A percentile compares a stretch with the other conserved stretches of the same genome.
These are phyloP conservation scores for Drosophila lacertosa DNA, from an alignment of 1,140 invertebrate genomes.

Conservation along the genomic window DNA sequence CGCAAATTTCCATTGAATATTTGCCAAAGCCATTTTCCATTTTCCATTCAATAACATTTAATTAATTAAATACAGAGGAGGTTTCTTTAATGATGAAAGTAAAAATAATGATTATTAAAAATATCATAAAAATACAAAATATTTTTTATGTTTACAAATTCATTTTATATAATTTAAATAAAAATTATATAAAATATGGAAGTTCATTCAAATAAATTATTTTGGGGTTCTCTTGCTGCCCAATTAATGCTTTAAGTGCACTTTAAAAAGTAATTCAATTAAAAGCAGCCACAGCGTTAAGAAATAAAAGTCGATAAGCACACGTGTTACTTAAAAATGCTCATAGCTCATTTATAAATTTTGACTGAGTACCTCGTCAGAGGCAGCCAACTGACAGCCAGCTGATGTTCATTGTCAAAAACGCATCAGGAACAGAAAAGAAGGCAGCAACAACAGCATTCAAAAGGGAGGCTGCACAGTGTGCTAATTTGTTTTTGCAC, in stretches of 20 bases:
- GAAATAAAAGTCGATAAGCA: too few relatives aligned
- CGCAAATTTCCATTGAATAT: neutral
- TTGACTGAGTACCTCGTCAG: conserved; percentile 48
- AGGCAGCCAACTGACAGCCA: conserved; percentile 48
- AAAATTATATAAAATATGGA: too few relatives aligned
- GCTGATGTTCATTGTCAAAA: conserved; percentile 77
- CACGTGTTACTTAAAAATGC: too few relatives aligned
- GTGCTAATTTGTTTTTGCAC: conserved; percentile 74
- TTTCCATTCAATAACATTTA: neutral
- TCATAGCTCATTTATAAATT: neutral
- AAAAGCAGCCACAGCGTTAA: too few relatives aligned
- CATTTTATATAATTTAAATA: too few relatives aligned
- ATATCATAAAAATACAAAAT: neutral
- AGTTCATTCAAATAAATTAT: too few relatives aligned
- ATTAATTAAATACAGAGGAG: neutral
- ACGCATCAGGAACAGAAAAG: conserved; percentile 50
- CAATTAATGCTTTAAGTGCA: too few relatives aligned
- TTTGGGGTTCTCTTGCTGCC: too few relatives aligned
- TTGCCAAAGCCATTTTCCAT: too few relatives aligned
- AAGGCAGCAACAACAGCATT: neutral
- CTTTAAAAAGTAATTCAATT: too few relatives aligned
- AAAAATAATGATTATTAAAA: neutral
- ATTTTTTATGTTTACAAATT: too few relatives aligned
- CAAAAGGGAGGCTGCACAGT: conserved; percentile 4
- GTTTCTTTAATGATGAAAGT: neutral